Evolutionary conservation across 2,888 invertebrate genomes (phyloP).

Genomic region (Oasisia sp.): DNA sequence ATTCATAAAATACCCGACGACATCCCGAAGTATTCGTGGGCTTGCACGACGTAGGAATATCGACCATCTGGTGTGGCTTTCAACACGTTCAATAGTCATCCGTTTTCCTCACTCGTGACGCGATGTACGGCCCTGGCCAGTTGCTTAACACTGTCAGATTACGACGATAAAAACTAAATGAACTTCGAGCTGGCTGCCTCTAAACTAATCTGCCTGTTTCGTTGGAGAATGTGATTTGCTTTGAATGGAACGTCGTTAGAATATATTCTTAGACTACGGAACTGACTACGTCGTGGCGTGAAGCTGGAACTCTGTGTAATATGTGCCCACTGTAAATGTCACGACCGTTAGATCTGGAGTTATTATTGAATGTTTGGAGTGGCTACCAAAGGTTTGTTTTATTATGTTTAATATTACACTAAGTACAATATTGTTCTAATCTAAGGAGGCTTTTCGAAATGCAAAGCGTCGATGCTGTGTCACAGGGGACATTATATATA

Average conservation of each 20-base stretch:
- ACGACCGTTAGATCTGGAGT: too few species aligned
- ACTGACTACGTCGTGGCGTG: background rate
- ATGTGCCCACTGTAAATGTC: too few species aligned
- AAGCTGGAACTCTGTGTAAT: background rate
- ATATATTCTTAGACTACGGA: background rate
- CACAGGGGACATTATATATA: too few species aligned
- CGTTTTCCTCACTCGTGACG: background rate
- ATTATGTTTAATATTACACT: too few species aligned
- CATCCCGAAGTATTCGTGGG: background rate
- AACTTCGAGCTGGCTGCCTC: background rate
- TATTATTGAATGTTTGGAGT: too few species aligned
- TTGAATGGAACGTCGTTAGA: background rate
- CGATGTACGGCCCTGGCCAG: background rate
- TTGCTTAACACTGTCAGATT: constrained; percentile 13
- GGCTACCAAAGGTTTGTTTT: too few species aligned
- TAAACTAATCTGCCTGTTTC: background rate
- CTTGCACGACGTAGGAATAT: background rate
- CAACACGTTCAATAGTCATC: background rate
- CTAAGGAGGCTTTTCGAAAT: too few species aligned
- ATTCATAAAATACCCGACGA: background rate
- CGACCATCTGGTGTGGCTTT: background rate
- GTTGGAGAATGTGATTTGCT: background rate
- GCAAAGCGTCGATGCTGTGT: too few species aligned
- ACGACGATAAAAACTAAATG: background rate
- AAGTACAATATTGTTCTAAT: too few species aligned